Evolutionary conservation across 2,888 invertebrate species (phyloP).

Genomic region (Parnassius smintheus): DNA sequence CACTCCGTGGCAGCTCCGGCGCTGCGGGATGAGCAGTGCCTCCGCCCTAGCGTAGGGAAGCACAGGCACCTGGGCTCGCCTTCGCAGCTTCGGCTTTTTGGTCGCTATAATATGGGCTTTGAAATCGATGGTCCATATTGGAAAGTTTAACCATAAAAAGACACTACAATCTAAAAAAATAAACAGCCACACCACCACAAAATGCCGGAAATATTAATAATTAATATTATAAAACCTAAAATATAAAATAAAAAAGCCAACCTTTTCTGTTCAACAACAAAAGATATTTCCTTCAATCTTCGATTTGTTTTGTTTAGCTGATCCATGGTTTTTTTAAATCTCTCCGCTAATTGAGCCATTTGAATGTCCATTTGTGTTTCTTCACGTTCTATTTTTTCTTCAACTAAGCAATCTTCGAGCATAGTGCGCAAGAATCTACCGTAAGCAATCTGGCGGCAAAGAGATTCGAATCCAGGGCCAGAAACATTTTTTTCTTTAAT

Average conservation of each 20-base stretch:
- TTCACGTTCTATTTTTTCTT: constrained; percentile 65
- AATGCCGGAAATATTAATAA: too few species aligned
- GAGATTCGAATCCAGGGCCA: constrained; percentile 49
- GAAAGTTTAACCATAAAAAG: too few species aligned
- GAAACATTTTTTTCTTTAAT: constrained; percentile 32
- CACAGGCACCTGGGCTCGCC: too few species aligned
- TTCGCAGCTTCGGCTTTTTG: too few species aligned
- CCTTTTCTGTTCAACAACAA: constrained; percentile 72
- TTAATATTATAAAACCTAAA: too few species aligned
- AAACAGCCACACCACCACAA: too few species aligned
- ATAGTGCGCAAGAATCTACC: constrained; percentile 60
- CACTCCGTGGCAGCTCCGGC: too few species aligned
- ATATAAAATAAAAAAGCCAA: constrained; percentile 33
- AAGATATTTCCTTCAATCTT: constrained; percentile 69
- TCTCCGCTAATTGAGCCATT: constrained; percentile 64
- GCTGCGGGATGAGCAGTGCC: too few species aligned
- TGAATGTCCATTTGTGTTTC: constrained; percentile 67
- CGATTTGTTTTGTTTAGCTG: constrained; percentile 69
- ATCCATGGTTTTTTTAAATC: constrained; percentile 67
- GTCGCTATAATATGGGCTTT: too few species aligned
- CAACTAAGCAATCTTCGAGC: constrained; percentile 62
- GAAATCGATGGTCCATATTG: too few species aligned
- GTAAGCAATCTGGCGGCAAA: constrained; percentile 56
- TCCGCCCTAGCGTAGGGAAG: too few species aligned
- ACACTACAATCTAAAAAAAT: too few species aligned